Evolutionary conservation across 1,140 invertebrate species (phyloP).

Genomic region (Drosophila hydei): DNA sequence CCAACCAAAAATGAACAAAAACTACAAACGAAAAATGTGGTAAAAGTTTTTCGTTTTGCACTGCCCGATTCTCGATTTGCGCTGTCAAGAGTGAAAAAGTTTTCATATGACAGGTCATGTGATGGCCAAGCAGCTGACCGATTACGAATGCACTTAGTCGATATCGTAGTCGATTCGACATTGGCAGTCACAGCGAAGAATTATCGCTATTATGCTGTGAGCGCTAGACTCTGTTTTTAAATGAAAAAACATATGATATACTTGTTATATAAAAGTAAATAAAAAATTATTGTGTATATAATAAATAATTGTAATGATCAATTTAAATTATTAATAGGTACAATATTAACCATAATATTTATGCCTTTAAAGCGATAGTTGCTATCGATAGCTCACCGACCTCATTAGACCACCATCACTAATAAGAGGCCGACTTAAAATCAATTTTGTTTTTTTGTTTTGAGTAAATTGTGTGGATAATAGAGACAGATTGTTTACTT

Average conservation of each 20-base stretch:
- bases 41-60: constrained; percentile 56
- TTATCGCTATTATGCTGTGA: not conserved
- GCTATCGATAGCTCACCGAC: not conserved
- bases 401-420: not conserved
- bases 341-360: not conserved
- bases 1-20: constrained; percentile 77
- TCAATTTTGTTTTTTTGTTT: constrained; percentile 1
- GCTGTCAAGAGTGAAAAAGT: constrained; percentile 55
- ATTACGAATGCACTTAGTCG: constrained; percentile 20
- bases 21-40: constrained; percentile 73
- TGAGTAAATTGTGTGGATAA: not conserved
- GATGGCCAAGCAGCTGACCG: constrained; percentile 49
- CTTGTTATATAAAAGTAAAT: not conserved
- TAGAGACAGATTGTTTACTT: too few relatives aligned
- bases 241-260: not conserved
- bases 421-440: constrained; percentile 21
- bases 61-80: constrained; percentile 46
- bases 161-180: not conserved
- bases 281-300: not conserved
- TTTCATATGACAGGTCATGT: constrained; percentile 59
- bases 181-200: constrained; percentile 22
- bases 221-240: not conserved
- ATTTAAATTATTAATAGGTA: not conserved
- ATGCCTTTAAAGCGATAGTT: not conserved
- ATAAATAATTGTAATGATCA: too few relatives aligned